Percentiles rank a stretch among this genome's conserved stretches.
Conservation (phyloP, 2,797 vertebrate species). For the Amphiprion clarkii region DNA sequence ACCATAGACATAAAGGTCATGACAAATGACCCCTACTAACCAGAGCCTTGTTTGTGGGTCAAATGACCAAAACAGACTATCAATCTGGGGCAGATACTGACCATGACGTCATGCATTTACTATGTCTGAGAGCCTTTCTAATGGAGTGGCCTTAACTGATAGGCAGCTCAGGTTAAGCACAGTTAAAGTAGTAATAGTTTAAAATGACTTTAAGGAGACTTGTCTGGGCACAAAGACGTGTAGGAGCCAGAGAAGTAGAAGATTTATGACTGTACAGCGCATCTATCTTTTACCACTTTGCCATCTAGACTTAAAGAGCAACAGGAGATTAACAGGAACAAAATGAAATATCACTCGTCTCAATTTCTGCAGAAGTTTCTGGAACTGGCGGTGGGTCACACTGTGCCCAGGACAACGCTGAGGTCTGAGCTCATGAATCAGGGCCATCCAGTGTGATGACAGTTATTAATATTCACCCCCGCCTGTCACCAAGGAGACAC, state of each 20-base stretch:
- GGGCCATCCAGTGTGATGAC: constrained; percentile 23
- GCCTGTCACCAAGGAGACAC: constrained; percentile 39
- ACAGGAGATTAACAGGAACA: constrained; percentile 10
- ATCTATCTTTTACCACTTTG: constrained; percentile 11
- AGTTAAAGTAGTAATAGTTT: constrained; percentile 11
- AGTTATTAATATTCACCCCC: constrained; percentile 42
- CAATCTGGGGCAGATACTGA: constrained; percentile 16
- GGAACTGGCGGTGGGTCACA: constrained; percentile 16
- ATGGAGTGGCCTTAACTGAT: constrained; percentile 10
- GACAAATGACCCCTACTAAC: constrained; percentile 30
- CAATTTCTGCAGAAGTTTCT: constrained; percentile 13
- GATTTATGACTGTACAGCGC: constrained; percentile 14
- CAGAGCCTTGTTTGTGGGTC: constrained; percentile 39
- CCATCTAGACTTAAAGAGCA: constrained; percentile 13
- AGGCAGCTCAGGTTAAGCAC: constrained; percentile 23
- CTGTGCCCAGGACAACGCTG: constrained; percentile 17
- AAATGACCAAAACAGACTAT: constrained; percentile 55
- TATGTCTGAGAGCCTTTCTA: constrained; percentile 10
- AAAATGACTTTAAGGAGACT: not conserved
- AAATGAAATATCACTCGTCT: constrained; percentile 7
- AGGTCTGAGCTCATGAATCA: constrained; percentile 42
- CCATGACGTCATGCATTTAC: constrained; percentile 59
- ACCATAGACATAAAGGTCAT: constrained; percentile 26
- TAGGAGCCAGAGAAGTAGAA: not conserved
- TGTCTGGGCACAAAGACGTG: not conserved